These are phyloP conservation scores for Pseudopleuronectes americanus DNA, from an alignment of 2,797 vertebrate genomes.

Conservation along the genomic window DNA sequence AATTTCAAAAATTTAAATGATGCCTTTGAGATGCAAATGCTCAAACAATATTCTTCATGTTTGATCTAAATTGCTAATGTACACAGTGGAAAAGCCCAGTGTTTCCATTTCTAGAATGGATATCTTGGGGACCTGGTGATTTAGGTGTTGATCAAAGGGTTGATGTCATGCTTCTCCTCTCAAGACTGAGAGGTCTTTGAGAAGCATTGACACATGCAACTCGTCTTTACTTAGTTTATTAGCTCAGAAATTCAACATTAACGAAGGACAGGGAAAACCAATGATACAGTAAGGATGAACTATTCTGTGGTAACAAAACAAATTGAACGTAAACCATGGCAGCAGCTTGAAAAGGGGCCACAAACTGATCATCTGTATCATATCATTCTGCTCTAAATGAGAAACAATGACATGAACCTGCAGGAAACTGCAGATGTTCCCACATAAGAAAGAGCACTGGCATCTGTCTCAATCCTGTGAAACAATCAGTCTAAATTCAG, in stretches of 20 bases:
- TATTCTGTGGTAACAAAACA: background rate
- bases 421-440: background rate
- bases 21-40: conserved; percentile 85
- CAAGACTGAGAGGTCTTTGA: conserved; percentile 62
- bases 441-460: conserved; percentile 1
- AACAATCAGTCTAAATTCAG: conserved; percentile 65
- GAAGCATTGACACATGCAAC: conserved; percentile 65
- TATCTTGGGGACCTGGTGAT: conserved; percentile 79
- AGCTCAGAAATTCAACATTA: conserved; percentile 15
- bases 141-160: conserved; percentile 81
- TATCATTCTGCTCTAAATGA: conserved; percentile 3
- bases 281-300: conserved; percentile 14
- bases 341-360: background rate
- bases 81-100: conserved; percentile 70
- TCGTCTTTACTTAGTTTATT: conserved; percentile 36
- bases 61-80: conserved; percentile 86
- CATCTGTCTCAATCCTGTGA: conserved; percentile 40
- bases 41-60: conserved; percentile 77
- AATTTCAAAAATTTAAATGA: conserved; percentile 74
- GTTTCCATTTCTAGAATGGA: conserved; percentile 78
- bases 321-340: background rate
- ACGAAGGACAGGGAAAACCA: conserved; percentile 5
- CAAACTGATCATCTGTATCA: conserved; percentile 1
- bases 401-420: conserved; percentile 23
- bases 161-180: conserved; percentile 62